These are phyloP conservation scores for Artemia franciscana DNA, from an alignment of 1,140 invertebrate species.

Conservation along the genomic window DNA sequence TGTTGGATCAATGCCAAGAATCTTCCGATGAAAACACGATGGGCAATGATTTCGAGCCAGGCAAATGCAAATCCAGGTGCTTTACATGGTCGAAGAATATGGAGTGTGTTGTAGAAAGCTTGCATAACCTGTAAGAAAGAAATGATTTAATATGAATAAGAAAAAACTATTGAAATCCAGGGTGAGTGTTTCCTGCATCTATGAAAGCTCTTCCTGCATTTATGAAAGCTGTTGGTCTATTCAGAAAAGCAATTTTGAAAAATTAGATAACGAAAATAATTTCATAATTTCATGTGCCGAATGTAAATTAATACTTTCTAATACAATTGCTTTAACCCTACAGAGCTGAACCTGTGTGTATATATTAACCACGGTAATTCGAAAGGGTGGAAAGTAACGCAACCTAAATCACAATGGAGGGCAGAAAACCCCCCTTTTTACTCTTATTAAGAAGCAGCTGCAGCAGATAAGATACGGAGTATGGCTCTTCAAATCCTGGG, in stretches of 20 bases:
- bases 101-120: constrained; percentile 73
- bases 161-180: constrained; percentile 3
- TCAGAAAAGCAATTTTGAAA: neutral
- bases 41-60: constrained; percentile 91
- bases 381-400: no score
- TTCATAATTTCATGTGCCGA: no score
- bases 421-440: no score
- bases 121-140: constrained; percentile 37
- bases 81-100: constrained; percentile 74
- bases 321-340: no score
- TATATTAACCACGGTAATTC: no score
- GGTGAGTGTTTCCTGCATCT: neutral
- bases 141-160: constrained; percentile 1
- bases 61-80: constrained; percentile 92
- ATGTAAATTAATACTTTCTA: no score
- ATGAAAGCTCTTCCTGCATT: no score
- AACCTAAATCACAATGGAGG: no score
- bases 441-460: no score
- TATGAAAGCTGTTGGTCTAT: neutral
- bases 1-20: constrained; percentile 63
- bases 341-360: no score
- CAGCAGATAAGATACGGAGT: no score
- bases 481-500: no score
- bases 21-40: constrained; percentile 81
- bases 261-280: neutral